Evolutionary conservation across 2,797 vertebrate genomes (phyloP), one percentile per base, ranked within the genome.

Genomic region (Cyprinella venusta): DNA sequence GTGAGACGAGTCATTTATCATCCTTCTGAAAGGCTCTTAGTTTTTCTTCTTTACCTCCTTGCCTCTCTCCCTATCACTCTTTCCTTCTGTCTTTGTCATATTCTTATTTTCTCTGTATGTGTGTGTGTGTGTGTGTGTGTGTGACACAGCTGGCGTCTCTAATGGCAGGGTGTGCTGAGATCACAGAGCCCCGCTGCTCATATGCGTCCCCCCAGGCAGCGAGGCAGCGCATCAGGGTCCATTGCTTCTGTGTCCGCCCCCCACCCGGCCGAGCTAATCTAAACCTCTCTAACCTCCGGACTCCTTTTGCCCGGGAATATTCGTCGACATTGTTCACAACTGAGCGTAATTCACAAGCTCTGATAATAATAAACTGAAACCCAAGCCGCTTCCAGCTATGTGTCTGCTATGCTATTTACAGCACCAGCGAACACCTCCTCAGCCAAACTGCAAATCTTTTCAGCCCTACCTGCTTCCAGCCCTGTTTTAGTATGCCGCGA

Each of bases 111-210:
- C 65, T 74, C 6, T 82, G 56, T 85, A 30, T 16, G 81, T 76
- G 82, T 82, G 68, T 33, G 38, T 76, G n/a, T n/a, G n/a, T n/a
- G n/a, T 71, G 24, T 61, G 76, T 77, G 81, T 76, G 82, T 82
- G 68, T 86, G 82, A 82, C 86, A 87, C 87, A 88, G 86, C 88
- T 89, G 88, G 84, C 85, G 19, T 82, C 85, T 82, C 61, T 87
- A 85, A 87, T 89, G 84, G 80, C 72, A 85, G 82, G 45, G 80
- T 77, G 36, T 82, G 88, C 84, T 80, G 72, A 86, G 78, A 83
- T 86, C 85, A 85, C 83, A 83, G 88, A 88, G 83, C 79, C 84
- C 68, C 83, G 83, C 64, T 84, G 86, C 86, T 85, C 67, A 81
- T 78, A 83, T 82, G 79, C 77, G 42, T 82, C 84, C 85, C 86